Evolutionary conservation across 2,113 vertebrate genomes (phyloP).

Genomic region (Nansenia antarctica): DNA sequence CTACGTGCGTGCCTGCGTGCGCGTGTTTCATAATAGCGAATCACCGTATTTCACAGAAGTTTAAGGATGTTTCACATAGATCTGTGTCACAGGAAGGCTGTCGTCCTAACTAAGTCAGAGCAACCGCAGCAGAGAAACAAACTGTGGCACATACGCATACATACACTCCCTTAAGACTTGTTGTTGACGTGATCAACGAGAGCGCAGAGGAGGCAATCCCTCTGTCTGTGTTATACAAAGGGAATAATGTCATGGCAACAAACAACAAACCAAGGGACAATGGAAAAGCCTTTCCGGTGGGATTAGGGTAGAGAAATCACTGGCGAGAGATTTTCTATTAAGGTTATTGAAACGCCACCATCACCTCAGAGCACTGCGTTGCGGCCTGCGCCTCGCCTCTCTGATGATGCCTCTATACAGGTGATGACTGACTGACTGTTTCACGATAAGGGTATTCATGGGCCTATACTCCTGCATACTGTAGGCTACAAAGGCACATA

Average conservation of each 20-base stretch:
- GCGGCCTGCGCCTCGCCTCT: background rate
- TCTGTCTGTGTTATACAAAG: slow-evolving; percentile 5
- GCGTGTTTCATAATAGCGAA: no score
- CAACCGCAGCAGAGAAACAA: background rate
- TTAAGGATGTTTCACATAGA: no score
- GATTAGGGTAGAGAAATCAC: slow-evolving; percentile 67
- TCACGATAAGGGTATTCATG: background rate
- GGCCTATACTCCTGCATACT: background rate
- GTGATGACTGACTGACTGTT: background rate
- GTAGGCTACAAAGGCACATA: background rate
- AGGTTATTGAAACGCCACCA: slow-evolving; percentile 49
- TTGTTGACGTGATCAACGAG: background rate
- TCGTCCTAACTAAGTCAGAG: no score
- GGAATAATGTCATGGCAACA: slow-evolving; percentile 29
- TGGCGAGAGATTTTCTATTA: slow-evolving; percentile 30
- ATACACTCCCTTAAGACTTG: background rate
- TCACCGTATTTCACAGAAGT: no score
- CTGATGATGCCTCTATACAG: slow-evolving; percentile 8
- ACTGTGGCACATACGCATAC: background rate
- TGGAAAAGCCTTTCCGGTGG: slow-evolving; percentile 51
- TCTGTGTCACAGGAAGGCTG: background rate
- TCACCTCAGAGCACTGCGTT: slow-evolving; percentile 43
- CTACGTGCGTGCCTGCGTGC: background rate
- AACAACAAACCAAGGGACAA: slow-evolving; percentile 52
- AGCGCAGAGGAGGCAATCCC: background rate